Evolutionary conservation across 1,140 invertebrate species (phyloP), one percentile per base, ranked within the genome.

Genomic region (Chrysomallon squamiferum): DNA sequence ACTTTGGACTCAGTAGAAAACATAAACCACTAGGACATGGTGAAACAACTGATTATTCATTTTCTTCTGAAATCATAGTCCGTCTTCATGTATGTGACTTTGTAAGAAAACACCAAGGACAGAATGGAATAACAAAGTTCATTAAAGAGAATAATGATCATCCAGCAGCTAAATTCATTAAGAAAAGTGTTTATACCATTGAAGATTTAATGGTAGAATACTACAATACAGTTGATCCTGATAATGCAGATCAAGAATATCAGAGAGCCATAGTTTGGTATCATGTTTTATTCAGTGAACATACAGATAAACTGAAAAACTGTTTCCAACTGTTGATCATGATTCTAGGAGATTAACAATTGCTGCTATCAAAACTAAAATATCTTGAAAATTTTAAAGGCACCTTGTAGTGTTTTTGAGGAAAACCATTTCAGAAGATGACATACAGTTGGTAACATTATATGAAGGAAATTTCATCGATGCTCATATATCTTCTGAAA

Each of bases 201-300:
- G 32, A 54, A n/a, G 71, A 72, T n/a, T 32, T 72, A 0, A 61
- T 72, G 5, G 47, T 57, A 35, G 62, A 72, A 52, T 69, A 64
- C 32, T 64, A 63, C 43, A 68, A 50, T 22, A n/a, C n/a, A n/a
- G 60, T 66, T 1, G 60, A 61, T 32, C 47, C 43, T 9, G 45
- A 54, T 18, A 58, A 69, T 20, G 29, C 45, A 6, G 27, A 52
- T n/a, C 9, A 27, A 30, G 50, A 35, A 11, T 65, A 63, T 22
- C 62, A 33, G n/a, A 41, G 18, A 18, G 32, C 32, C 22, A 47
- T 72, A 0, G n/a, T 20, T 18, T 43, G 60, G 63, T 69, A 66
- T 35, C 61, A 62, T 32, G 22, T 4, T 20, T 50, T 69, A 33
- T 69, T 72, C 35, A 63, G 57, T 13, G 50, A 38, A 0, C 38